Evolutionary conservation across 2,113 vertebrate species (phyloP).

Genomic region (Hypomesus transpacificus): DNA sequence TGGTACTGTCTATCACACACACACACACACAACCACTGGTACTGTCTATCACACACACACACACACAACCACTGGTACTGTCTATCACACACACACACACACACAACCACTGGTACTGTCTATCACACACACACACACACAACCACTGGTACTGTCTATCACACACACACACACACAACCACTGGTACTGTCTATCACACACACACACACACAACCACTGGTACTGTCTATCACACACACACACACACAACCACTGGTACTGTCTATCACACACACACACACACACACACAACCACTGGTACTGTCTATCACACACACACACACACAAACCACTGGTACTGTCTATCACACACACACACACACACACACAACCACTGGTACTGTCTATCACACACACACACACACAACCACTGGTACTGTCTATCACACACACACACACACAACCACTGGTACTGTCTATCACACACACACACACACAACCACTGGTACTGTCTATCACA

Average conservation of each 20-base stretch:
- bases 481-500: no score
- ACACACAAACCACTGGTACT: not conserved
- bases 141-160: not conserved
- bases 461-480: slow-evolving; percentile 14
- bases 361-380: slow-evolving; percentile 45
- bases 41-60: no score
- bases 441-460: slow-evolving; percentile 42
- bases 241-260: slow-evolving; percentile 43
- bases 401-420: not conserved
- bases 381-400: not conserved
- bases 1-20: slow-evolving; percentile 38
- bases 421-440: not conserved
- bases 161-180: not conserved
- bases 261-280: not conserved
- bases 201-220: not conserved
- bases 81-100: slow-evolving; percentile 8
- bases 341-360: not conserved
- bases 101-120: no score
- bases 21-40: not conserved
- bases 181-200: slow-evolving; percentile 38
- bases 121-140: no score
- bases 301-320: no score
- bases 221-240: no score
- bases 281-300: no score
- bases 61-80: slow-evolving; percentile 44